phyloP scores from a whole-genome alignment of 2,888 invertebrate genomes.

The Acholoe squamosa region DNA sequence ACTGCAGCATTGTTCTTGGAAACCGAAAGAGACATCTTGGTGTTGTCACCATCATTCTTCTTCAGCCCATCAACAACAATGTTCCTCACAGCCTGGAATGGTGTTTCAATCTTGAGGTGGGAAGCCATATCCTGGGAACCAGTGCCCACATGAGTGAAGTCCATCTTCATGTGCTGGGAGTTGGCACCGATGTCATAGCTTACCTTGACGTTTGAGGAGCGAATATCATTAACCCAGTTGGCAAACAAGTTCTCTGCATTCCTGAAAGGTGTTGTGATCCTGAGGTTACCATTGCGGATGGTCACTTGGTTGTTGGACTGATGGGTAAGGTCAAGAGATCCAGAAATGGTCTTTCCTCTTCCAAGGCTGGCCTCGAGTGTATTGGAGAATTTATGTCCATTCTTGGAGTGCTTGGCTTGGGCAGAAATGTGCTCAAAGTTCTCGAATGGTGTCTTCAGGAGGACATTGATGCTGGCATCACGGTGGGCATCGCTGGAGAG shows the following conservation, averaged over 20 bases:
- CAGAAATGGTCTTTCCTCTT: slow-evolving; percentile 59
- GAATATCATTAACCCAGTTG: slow-evolving; percentile 35
- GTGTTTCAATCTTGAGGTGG: not conserved
- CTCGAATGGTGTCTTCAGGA: slow-evolving; percentile 55
- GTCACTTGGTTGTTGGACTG: slow-evolving; percentile 28
- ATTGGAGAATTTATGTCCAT: slow-evolving; percentile 25
- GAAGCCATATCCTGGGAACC: not conserved
- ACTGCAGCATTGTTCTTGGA: slow-evolving; percentile 29
- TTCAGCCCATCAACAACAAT: slow-evolving; percentile 13
- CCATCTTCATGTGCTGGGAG: slow-evolving; percentile 51
- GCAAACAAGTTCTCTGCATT: slow-evolving; percentile 8
- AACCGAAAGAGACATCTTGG: not conserved
- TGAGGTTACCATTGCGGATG: slow-evolving; percentile 64
- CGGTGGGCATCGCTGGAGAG: not conserved
- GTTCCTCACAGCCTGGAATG: slow-evolving; percentile 10
- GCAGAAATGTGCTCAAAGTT: slow-evolving; percentile 26
- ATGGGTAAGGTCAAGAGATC: slow-evolving; percentile 63
- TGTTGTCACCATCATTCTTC: not conserved
- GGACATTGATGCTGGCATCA: not conserved
- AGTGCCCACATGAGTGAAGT: slow-evolving; percentile 31
- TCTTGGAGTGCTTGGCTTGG: slow-evolving; percentile 13
- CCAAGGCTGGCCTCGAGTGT: slow-evolving; percentile 65
- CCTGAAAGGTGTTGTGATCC: slow-evolving; percentile 65
- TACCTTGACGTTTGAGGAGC: slow-evolving; percentile 8
- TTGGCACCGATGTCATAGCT: slow-evolving; percentile 13